Conservation (phyloP, 2,113 vertebrate genomes). For the Neomonachus schauinslandi region DNA sequence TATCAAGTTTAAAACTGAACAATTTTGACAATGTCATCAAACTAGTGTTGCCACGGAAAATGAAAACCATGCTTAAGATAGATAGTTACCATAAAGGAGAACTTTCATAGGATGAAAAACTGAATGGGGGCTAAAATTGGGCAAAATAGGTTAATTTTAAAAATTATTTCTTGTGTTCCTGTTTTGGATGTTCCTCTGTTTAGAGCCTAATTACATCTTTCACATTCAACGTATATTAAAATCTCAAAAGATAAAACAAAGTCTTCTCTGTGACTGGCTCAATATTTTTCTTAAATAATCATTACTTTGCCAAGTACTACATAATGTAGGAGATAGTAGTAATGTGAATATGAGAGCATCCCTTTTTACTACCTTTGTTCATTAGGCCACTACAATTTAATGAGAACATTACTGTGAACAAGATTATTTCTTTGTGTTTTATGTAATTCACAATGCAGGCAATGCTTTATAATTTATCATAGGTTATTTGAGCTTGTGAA, state of each 20-base stretch:
- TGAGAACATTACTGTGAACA: background rate
- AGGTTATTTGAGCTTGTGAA: background rate
- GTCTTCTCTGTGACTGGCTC: background rate
- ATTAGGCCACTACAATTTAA: background rate
- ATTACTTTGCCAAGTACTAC: background rate
- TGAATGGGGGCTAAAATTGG: background rate
- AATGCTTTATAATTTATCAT: background rate
- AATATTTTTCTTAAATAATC: background rate
- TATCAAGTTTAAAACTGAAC: background rate
- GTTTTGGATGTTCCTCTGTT: background rate
- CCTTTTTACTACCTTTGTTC: background rate
- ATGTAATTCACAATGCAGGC: background rate
- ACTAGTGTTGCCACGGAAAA: background rate
- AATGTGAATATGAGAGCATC: background rate
- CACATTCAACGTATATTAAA: background rate
- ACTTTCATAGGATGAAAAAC: background rate
- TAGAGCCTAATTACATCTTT: background rate
- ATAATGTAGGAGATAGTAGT: background rate
- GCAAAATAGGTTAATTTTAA: background rate
- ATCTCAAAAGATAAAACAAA: background rate
- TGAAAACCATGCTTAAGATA: background rate
- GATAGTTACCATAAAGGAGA: background rate
- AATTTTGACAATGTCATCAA: conserved; percentile 29
- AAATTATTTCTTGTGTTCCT: background rate
- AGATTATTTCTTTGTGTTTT: background rate